Evolutionary conservation across 2,888 invertebrate genomes (phyloP).

Genomic region (Limenitis camilla): DNA sequence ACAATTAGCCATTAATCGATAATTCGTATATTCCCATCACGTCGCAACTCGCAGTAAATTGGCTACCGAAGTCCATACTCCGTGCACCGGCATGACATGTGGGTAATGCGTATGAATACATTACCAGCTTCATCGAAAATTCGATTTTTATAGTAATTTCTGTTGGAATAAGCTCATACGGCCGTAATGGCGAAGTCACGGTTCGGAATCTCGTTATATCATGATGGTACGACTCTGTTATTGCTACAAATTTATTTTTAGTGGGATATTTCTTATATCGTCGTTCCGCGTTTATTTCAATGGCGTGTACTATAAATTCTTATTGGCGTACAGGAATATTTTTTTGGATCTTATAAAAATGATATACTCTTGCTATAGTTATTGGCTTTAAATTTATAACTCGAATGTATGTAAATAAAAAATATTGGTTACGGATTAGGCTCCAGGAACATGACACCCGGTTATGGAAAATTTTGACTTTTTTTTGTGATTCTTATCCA

Average conservation of each 20-base stretch:
- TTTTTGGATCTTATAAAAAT: no score
- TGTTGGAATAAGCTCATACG: constrained; percentile 24
- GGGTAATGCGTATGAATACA: constrained; percentile 45
- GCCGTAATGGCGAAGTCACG: constrained; percentile 23
- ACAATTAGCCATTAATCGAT: constrained; percentile 38
- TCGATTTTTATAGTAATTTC: constrained; percentile 39
- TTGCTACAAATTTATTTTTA: constrained; percentile 19
- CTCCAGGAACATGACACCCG: no score
- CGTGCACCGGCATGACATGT: constrained; percentile 41
- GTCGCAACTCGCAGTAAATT: constrained; percentile 50
- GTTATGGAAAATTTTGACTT: no score
- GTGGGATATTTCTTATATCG: constrained; percentile 5
- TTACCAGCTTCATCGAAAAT: constrained; percentile 39
- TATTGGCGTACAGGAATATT: not conserved
- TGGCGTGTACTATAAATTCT: not conserved
- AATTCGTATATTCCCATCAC: constrained; percentile 47
- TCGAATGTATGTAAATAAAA: no score
- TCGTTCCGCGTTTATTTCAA: constrained; percentile 2
- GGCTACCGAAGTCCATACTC: constrained; percentile 39
- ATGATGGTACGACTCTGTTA: constrained; percentile 5
- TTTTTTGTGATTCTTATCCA: no score
- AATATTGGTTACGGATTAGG: no score
- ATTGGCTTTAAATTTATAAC: no score
- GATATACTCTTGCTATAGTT: no score
- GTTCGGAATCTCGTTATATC: constrained; percentile 23